Conservation (phyloP, 2,888 invertebrate species). For the Agelastica alni region DNA sequence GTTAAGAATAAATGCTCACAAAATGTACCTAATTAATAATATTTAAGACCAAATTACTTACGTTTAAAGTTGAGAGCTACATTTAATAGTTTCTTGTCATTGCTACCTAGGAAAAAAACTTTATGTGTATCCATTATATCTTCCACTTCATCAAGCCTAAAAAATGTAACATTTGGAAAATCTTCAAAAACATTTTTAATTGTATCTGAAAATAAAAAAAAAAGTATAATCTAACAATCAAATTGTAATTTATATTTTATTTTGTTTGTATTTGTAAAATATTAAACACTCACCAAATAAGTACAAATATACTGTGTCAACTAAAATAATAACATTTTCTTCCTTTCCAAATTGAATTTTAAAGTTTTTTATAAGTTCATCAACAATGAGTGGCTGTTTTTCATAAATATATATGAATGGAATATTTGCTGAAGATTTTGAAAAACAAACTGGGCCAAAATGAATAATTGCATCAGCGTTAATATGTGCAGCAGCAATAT, state of each 20-base stretch:
- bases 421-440: slow-evolving; percentile 68
- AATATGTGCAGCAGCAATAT: slow-evolving; percentile 87
- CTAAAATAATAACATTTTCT: slow-evolving; percentile 63
- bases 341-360: slow-evolving; percentile 49
- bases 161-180: slow-evolving; percentile 24
- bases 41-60: too few relatives aligned
- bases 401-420: slow-evolving; percentile 78
- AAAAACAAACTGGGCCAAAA: slow-evolving; percentile 88
- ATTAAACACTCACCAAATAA: slow-evolving; percentile 57
- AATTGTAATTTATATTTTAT: too few relatives aligned
- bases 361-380: slow-evolving; percentile 51
- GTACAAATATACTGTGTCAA: slow-evolving; percentile 71
- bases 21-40: too few relatives aligned
- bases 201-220: slow-evolving; percentile 22
- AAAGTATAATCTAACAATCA: too few relatives aligned
- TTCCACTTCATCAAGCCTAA: slow-evolving; percentile 35
- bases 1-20: too few relatives aligned
- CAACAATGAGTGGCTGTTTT: slow-evolving; percentile 62
- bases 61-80: slow-evolving; percentile 54
- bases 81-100: slow-evolving; percentile 60
- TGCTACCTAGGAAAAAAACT: slow-evolving; percentile 61
- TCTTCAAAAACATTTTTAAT: slow-evolving; percentile 17
- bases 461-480: slow-evolving; percentile 85
- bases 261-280: too few relatives aligned
- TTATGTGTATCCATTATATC: slow-evolving; percentile 49